phyloP scores from a whole-genome alignment of 2,888 invertebrate genomes.

The Ochlodes sylvanus region DNA sequence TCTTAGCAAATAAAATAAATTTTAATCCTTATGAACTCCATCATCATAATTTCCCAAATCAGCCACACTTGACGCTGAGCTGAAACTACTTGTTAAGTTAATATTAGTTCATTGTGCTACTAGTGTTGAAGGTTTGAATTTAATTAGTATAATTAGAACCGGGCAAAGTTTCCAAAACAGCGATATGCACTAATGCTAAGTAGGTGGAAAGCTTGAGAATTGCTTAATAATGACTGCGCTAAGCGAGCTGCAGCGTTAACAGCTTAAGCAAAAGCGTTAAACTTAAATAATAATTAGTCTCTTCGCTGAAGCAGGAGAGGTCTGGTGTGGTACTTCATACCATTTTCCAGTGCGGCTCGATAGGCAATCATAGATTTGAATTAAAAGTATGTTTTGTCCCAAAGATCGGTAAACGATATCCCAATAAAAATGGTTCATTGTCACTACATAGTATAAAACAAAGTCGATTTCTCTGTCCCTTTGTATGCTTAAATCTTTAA shows the following conservation, averaged over 20 bases:
- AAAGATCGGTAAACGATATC: too few relatives aligned
- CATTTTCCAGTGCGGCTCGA: too few relatives aligned
- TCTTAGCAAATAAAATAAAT: too few relatives aligned
- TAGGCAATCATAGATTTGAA: too few relatives aligned
- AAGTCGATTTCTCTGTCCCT: too few relatives aligned
- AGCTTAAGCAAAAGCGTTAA: constrained; percentile 14
- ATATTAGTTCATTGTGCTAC: constrained; percentile 6
- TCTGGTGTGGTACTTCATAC: neutral
- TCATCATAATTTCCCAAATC: neutral
- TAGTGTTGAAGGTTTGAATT: constrained; percentile 14
- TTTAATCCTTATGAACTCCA: too few relatives aligned
- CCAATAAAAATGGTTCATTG: too few relatives aligned
- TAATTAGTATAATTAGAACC: constrained; percentile 15
- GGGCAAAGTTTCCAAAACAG: constrained; percentile 19
- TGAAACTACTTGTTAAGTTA: neutral
- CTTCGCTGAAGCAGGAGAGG: neutral
- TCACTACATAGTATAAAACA: too few relatives aligned
- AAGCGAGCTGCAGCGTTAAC: constrained; percentile 12
- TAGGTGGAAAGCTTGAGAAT: constrained; percentile 28
- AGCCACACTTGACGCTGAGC: neutral
- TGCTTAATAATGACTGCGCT: constrained; percentile 31
- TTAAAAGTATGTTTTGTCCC: too few relatives aligned
- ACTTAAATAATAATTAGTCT: constrained; percentile 1
- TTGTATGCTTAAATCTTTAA: too few relatives aligned
- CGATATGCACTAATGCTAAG: constrained; percentile 29